phyloP scores from a whole-genome alignment of 2,888 invertebrate genomes.

The Norana najaformis region DNA sequence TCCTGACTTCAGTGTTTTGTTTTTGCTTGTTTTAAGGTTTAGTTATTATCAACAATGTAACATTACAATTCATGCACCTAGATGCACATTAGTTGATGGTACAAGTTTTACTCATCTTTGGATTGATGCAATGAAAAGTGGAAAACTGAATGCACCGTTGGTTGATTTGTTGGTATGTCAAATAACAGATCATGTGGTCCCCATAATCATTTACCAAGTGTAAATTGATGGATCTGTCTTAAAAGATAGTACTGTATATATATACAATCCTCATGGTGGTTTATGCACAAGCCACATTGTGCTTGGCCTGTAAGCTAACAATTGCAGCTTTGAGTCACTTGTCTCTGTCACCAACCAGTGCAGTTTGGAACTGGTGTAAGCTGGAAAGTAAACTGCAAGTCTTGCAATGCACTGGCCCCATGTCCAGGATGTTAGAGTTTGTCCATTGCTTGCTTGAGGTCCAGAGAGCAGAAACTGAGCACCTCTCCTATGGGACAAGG shows the following conservation, averaged over 20 bases:
- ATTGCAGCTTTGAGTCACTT: not conserved
- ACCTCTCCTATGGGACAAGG: not conserved
- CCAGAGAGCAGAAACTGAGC: not conserved
- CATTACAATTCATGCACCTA: constrained; percentile 13
- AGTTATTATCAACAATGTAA: not conserved
- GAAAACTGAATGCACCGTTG: not conserved
- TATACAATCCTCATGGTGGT: not conserved
- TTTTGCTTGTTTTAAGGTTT: constrained; percentile 13
- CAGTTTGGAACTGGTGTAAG: no score
- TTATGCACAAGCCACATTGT: no score
- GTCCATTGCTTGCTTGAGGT: not conserved
- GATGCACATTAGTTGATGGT: not conserved
- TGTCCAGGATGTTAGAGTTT: not conserved
- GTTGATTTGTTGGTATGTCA: not conserved
- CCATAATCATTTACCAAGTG: not conserved
- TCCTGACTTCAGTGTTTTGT: constrained; percentile 36
- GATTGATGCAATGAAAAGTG: not conserved
- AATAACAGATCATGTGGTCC: no score
- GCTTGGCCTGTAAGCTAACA: not conserved
- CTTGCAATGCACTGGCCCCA: no score
- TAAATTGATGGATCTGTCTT: not conserved
- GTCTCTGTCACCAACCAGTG: no score
- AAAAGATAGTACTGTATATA: not conserved
- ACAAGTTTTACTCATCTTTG: constrained; percentile 7
- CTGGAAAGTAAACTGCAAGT: no score